Evolutionary conservation across 2,888 invertebrate genomes (phyloP).

Genomic region (Melanostoma mellinum): DNA sequence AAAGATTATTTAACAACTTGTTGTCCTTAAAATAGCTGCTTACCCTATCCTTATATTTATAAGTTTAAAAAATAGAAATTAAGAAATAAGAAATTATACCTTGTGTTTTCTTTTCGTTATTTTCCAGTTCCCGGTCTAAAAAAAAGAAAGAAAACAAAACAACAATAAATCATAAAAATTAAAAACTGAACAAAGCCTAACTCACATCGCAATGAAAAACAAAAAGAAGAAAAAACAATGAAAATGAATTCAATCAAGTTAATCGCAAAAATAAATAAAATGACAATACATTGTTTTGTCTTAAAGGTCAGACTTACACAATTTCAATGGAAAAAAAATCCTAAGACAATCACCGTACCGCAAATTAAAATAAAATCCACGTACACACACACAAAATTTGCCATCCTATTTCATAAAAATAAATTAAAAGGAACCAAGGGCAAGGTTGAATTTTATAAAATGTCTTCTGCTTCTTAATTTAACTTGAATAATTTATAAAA

Average conservation of each 20-base stretch:
- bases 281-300: background rate
- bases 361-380: conserved; percentile 20
- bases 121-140: conserved; percentile 81
- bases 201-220: background rate
- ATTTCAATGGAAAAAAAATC: too few relatives aligned
- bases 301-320: background rate
- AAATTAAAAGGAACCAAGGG: too few relatives aligned
- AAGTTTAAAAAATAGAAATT: background rate
- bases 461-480: too few relatives aligned
- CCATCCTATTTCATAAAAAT: too few relatives aligned
- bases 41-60: background rate
- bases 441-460: too few relatives aligned
- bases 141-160: conserved; percentile 75
- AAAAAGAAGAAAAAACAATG: conserved; percentile 40
- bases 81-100: conserved; percentile 73
- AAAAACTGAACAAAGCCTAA: background rate
- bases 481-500: background rate
- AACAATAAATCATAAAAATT: conserved; percentile 69
- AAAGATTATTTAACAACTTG: too few relatives aligned
- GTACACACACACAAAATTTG: too few relatives aligned
- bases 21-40: too few relatives aligned
- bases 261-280: background rate
- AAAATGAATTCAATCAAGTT: conserved; percentile 5
- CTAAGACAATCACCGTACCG: background rate
- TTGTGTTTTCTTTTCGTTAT: conserved; percentile 81